Conservation (phyloP, 1,140 invertebrate species). For the Platorchestia sp. region DNA sequence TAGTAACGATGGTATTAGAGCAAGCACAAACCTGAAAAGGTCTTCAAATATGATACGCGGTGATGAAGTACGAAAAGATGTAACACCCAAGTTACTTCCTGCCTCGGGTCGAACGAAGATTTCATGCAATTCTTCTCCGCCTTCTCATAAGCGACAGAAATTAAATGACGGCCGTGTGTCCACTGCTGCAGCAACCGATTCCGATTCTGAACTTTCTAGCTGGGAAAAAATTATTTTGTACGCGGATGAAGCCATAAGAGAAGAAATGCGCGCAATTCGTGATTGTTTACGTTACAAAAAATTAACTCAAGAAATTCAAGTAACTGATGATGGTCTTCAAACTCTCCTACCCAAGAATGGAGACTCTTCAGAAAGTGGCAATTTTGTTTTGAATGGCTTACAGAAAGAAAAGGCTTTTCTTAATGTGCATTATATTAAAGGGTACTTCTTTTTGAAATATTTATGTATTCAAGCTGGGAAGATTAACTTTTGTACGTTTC, state of each 20-base stretch:
- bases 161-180: background rate
- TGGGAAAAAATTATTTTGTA: background rate
- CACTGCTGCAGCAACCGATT: background rate
- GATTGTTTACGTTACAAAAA: constrained; percentile 68
- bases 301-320: constrained; percentile 70
- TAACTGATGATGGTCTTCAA: constrained; percentile 70
- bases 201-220: background rate
- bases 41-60: background rate
- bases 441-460: constrained; percentile 72
- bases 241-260: background rate
- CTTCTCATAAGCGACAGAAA: background rate
- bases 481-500: constrained; percentile 69
- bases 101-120: background rate
- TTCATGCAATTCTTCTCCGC: background rate
- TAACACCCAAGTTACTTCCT: background rate
- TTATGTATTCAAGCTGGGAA: constrained; percentile 69
- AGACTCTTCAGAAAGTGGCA: constrained; percentile 57
- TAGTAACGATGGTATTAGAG: background rate
- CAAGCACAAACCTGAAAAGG: background rate
- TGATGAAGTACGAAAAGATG: background rate
- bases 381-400: constrained; percentile 72
- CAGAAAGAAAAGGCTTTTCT: constrained; percentile 72
- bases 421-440: constrained; percentile 73
- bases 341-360: constrained; percentile 67
- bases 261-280: background rate